Evolutionary conservation across 2,888 invertebrate species (phyloP), one percentile per base, ranked within the genome.

Genomic region (Heliconius aoede): DNA sequence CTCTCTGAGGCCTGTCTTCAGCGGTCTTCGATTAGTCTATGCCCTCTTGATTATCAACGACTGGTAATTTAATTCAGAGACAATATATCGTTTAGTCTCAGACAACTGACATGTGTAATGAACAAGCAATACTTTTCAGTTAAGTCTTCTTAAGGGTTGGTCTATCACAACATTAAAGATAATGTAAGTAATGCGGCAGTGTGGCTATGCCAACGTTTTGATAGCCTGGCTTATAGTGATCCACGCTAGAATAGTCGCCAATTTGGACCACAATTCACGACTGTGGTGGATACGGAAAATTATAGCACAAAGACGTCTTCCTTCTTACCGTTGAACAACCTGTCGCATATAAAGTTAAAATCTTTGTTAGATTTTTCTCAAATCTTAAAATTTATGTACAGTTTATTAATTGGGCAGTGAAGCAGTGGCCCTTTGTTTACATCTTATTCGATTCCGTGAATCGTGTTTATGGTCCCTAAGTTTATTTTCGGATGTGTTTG

Each of bases 281-380:
- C 83, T 82, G 84, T 85, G 87, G 86, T 86, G 84, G 82, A 82
- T 83, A 85, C 86, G 85, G 83, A 87, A 91, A 90, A 89, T 86
- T 86, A 88, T 90, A 91, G 93, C 94, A 94, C 94, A 94, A 94
- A 93, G 91, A 94, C 88, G 94, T 94, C 94, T 94, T 94, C 94
- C 94, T 94, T 93, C 93, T 90, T 89, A 93, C 92, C 88, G 91
- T 92, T 92, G 87, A 91, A 91, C 90, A 88, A 94, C 89, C 91
- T 93, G 91, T 92, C 91, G 90, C 90, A 88, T 90, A 89, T 88
- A 89, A 91, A 91, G 90, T 88, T 88, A 88, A 90, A 55, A 90
- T 89, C 89, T 92, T 91, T 92, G 90, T 94, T 93, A 92, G 86
- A 89, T 88, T 87, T 91, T 90, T 91, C 91, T 92, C 88, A 86